These are phyloP conservation scores for Rhingia rostrata DNA, from an alignment of 2,888 invertebrate species.

Conservation along the genomic window DNA sequence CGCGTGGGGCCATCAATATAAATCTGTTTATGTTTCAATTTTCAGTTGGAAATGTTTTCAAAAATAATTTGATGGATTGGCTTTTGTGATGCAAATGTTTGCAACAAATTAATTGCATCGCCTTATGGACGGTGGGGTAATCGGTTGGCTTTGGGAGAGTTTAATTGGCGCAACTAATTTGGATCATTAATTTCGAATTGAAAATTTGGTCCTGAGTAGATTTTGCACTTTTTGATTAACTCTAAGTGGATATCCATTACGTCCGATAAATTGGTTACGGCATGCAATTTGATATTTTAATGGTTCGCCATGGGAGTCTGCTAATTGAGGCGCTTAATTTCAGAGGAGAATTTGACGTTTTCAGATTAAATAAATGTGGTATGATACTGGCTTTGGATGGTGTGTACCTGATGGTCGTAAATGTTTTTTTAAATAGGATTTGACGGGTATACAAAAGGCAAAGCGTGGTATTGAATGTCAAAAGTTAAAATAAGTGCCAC, in stretches of 20 bases:
- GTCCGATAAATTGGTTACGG: not conserved
- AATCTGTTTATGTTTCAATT: too few relatives aligned
- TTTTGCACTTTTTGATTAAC: not conserved
- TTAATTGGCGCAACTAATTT: not conserved
- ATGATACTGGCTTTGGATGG: too few relatives aligned
- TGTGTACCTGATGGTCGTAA: too few relatives aligned
- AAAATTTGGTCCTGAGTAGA: not conserved
- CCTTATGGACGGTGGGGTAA: not conserved
- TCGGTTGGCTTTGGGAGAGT: not conserved
- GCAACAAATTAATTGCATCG: not conserved
- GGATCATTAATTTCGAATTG: not conserved
- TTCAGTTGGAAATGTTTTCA: too few relatives aligned
- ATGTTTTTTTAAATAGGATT: too few relatives aligned
- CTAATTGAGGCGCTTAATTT: not conserved
- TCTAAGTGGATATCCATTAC: not conserved
- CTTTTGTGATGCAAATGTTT: not conserved
- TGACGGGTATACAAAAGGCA: too few relatives aligned
- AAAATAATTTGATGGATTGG: too few relatives aligned
- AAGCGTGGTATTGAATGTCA: too few relatives aligned
- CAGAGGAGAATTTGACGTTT: too few relatives aligned
- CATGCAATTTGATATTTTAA: not conserved
- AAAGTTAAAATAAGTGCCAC: too few relatives aligned
- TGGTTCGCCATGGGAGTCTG: not conserved
- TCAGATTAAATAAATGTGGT: too few relatives aligned
- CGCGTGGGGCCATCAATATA: too few relatives aligned